phyloP scores from a whole-genome alignment of 1,140 invertebrate species.

The Drosophila insularis region DNA sequence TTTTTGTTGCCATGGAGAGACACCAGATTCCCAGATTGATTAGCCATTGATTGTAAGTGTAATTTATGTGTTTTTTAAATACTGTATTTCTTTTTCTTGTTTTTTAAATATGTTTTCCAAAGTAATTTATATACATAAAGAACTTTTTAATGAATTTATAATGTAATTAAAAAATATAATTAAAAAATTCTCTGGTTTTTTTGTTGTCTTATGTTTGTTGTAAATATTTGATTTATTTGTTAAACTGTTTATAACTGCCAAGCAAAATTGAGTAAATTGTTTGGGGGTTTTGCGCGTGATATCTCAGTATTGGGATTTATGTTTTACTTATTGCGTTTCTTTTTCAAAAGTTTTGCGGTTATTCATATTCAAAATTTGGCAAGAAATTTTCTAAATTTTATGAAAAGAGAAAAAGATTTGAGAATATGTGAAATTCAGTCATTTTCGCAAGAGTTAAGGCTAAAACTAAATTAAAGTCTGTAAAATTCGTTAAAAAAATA shows the following conservation, averaged over 20 bases:
- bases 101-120: slow-evolving; percentile 41
- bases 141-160: slow-evolving; percentile 40
- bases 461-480: too few relatives aligned
- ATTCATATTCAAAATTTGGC: background rate
- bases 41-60: background rate
- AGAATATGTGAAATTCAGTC: background rate
- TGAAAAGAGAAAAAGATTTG: background rate
- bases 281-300: background rate
- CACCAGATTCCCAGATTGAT: background rate
- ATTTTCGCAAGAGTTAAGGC: background rate
- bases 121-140: slow-evolving; percentile 42
- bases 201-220: background rate
- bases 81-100: slow-evolving; percentile 29
- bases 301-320: background rate
- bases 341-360: slow-evolving; percentile 5
- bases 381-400: background rate
- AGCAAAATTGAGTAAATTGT: slow-evolving; percentile 3
- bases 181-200: slow-evolving; percentile 20
- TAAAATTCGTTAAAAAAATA: too few relatives aligned
- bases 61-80: background rate
- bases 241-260: slow-evolving; percentile 21
- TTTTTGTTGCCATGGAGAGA: too few relatives aligned
- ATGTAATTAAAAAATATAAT: slow-evolving; percentile 41
- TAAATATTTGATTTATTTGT: slow-evolving; percentile 22
- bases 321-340: background rate